Evolutionary conservation across 1,140 invertebrate genomes (phyloP), one percentile per base, ranked within the genome.

Genomic region (Drosophila rufa): DNA sequence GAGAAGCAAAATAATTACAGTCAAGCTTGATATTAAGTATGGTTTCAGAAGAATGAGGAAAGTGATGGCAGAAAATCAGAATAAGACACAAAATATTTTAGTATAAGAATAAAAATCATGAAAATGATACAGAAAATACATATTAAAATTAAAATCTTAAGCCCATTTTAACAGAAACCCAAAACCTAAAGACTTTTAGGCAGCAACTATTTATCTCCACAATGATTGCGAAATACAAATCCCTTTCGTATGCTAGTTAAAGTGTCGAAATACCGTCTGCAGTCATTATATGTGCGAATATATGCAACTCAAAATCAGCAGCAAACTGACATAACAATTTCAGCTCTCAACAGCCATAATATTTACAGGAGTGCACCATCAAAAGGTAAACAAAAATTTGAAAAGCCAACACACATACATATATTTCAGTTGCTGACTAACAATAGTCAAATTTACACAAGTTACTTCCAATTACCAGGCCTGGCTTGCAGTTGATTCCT

Each of bases 271-370:
- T 9, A 5, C 14, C 11, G 22, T 17, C 22, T 12, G 55, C 55
- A 43, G 55, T 56, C 38, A 40, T 25, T 56, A 40, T 22, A 4
- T 36, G 9, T 36, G 0, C 33, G 33, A 4, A 1, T 22, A 55
- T 38, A 38, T 56, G 53, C 53, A 55, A n/a, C 36, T 19, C 11
- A 22, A 22, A 56, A 38, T 56, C 33, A 40, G 53, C 53, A 25
- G 19, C 36, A 40, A 40, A 56, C 30, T 57, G 15, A 57, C 19
- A 55, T 38, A 56, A 42, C 19, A 57, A 40, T n/a, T 25, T 43
- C 22, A 57, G 36, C 19, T 25, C 36, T 57, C 55, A 25, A n/a
- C 19, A 25, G 9, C 19, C 25, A 57, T n/a, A n/a, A 57, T 57
- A 57, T 57, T 22, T 43, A 27, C 55, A 57, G 9, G 6, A 56